These are phyloP conservation scores for Vulpes vulpes DNA, from an alignment of 2,113 vertebrate species.

Conservation along the genomic window DNA sequence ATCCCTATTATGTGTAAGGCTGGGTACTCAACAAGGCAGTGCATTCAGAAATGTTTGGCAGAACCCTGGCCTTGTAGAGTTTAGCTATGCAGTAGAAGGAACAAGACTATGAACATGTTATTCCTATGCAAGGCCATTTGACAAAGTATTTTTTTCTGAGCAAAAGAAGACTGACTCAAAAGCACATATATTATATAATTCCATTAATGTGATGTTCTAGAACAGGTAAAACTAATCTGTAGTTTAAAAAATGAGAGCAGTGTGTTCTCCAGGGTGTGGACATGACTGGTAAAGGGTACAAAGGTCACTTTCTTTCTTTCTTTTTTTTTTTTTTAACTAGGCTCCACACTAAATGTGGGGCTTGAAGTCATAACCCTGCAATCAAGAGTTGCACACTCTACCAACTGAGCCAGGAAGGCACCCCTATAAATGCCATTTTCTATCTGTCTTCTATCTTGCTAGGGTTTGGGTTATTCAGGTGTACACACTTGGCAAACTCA, in stretches of 20 bases:
- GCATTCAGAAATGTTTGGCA: neutral
- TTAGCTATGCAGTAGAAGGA: neutral
- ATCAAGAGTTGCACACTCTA: neutral
- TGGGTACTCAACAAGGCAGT: rapidly evolving
- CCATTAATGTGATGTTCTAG: neutral
- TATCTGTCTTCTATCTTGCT: neutral
- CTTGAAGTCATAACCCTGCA: neutral
- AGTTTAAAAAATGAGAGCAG: neutral
- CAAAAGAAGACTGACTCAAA: conserved; percentile 40
- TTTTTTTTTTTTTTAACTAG: neutral
- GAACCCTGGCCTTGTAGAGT: neutral
- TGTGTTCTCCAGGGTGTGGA: neutral
- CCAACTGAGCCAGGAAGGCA: neutral
- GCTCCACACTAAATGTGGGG: neutral
- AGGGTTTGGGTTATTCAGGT: neutral
- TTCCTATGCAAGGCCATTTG: neutral
- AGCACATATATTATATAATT: neutral
- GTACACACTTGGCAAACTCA: neutral
- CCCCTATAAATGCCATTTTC: neutral
- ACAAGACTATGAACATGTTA: neutral
- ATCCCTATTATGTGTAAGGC: neutral
- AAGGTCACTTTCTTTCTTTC: neutral
- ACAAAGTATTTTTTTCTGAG: conserved; percentile 23
- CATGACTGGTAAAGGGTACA: neutral
- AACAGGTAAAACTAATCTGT: neutral